Conservation (phyloP, 2,797 vertebrate genomes). For the Thalassophryne amazonica region DNA sequence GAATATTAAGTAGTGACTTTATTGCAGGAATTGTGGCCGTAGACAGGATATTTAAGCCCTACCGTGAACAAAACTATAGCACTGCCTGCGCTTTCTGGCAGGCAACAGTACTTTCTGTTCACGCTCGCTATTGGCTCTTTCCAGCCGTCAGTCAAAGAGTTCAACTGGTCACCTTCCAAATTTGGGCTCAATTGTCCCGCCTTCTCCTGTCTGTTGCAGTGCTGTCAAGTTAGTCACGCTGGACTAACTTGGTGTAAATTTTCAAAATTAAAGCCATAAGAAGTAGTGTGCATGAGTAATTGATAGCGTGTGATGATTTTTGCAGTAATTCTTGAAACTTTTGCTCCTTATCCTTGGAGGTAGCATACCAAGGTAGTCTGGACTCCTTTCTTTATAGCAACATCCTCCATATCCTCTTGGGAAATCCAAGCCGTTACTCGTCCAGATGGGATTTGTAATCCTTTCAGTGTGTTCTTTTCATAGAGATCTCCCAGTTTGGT, state of each 20-base stretch:
- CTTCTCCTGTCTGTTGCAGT: conserved; percentile 13
- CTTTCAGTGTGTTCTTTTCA: too few species aligned
- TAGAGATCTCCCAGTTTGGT: too few species aligned
- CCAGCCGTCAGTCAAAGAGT: conserved; percentile 34
- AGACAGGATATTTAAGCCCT: conserved; percentile 44
- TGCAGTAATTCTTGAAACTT: too few species aligned
- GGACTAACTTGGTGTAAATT: background rate
- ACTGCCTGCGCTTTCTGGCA: conserved; percentile 59
- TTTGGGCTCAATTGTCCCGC: conserved; percentile 36
- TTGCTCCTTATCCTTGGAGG: too few species aligned
- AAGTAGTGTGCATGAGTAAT: too few species aligned
- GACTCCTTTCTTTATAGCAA: too few species aligned
- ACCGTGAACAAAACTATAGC: conserved; percentile 52
- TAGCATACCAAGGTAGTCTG: too few species aligned
- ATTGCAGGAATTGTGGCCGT: background rate
- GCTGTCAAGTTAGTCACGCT: background rate
- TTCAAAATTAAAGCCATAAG: conserved; percentile 42
- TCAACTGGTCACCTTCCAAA: conserved; percentile 49
- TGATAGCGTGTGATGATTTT: too few species aligned
- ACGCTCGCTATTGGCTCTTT: conserved; percentile 33
- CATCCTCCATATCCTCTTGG: too few species aligned
- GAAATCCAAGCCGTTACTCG: too few species aligned
- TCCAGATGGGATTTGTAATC: too few species aligned
- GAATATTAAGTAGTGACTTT: background rate
- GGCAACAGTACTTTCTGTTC: conserved; percentile 44